Percentiles rank a stretch among this genome's conserved stretches.
Evolutionary conservation across 2,888 invertebrate genomes (phyloP).

Genomic region (Biston betularia): DNA sequence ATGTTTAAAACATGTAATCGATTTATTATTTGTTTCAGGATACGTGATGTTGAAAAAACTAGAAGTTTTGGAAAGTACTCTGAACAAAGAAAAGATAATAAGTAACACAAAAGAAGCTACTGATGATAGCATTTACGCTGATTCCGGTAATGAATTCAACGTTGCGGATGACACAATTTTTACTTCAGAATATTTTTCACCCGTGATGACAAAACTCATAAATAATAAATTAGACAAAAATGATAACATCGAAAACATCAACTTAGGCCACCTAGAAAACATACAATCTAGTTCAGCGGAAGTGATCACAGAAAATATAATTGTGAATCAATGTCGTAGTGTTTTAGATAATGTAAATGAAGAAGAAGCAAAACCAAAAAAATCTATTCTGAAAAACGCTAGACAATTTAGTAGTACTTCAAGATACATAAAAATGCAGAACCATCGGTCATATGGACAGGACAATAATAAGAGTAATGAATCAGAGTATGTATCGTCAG

Average conservation of each 20-base stretch:
- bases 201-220: constrained; percentile 57
- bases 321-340: constrained; percentile 12
- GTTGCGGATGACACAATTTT: constrained; percentile 65
- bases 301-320: constrained; percentile 57
- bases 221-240: constrained; percentile 37
- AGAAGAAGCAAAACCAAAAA: constrained; percentile 62
- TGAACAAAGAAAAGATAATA: constrained; percentile 62
- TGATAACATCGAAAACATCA: constrained; percentile 41
- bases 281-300: constrained; percentile 49
- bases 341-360: constrained; percentile 49
- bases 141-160: constrained; percentile 78
- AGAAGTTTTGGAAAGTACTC: constrained; percentile 78
- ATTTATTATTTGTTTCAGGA: constrained; percentile 72
- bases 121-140: constrained; percentile 74
- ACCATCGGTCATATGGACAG: constrained; percentile 29
- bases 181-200: constrained; percentile 55
- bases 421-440: constrained; percentile 53
- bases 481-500: constrained; percentile 81
- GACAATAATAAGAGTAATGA: constrained; percentile 58
- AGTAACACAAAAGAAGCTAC: constrained; percentile 52
- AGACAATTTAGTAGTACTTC: constrained; percentile 60
- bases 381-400: constrained; percentile 72
- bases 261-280: constrained; percentile 56
- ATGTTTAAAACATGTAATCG: not conserved
- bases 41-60: constrained; percentile 85